Conservation (phyloP, 2,113 vertebrate genomes). For the Hoplias malabaricus region DNA sequence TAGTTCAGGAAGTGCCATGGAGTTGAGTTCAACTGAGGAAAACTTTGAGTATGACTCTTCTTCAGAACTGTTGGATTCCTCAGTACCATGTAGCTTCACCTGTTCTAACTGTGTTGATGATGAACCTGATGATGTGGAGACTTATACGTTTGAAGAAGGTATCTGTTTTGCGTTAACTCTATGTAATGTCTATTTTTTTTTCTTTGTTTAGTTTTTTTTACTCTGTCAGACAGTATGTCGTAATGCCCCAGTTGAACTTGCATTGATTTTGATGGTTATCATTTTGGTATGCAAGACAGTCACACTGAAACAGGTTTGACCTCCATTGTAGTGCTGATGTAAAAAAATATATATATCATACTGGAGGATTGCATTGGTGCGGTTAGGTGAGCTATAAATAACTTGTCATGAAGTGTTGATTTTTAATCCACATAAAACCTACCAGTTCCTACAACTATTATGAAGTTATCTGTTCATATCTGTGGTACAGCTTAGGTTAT, state of each 20-base stretch:
- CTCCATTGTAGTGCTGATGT: not conserved
- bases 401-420: no score
- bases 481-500: no score
- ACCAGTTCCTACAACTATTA: no score
- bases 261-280: not conserved
- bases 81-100: conserved; percentile 34
- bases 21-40: conserved; percentile 70
- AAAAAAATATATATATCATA: not conserved
- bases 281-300: not conserved
- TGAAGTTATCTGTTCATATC: no score
- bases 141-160: conserved; percentile 80
- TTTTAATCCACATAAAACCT: not conserved
- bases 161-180: conserved; percentile 50
- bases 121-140: conserved; percentile 44
- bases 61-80: conserved; percentile 41
- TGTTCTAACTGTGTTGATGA: conserved; percentile 37
- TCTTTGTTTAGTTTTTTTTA: not conserved
- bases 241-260: not conserved
- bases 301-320: conserved; percentile 11
- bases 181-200: not conserved
- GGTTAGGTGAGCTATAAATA: no score
- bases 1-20: conserved; percentile 71
- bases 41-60: conserved; percentile 71
- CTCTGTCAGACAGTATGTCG: not conserved
- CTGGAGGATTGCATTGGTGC: not conserved